Percentiles rank a stretch among this genome's conserved stretches.
Evolutionary conservation across 1,140 invertebrate genomes (phyloP).

Genomic region (Rhyzopertha dominica): DNA sequence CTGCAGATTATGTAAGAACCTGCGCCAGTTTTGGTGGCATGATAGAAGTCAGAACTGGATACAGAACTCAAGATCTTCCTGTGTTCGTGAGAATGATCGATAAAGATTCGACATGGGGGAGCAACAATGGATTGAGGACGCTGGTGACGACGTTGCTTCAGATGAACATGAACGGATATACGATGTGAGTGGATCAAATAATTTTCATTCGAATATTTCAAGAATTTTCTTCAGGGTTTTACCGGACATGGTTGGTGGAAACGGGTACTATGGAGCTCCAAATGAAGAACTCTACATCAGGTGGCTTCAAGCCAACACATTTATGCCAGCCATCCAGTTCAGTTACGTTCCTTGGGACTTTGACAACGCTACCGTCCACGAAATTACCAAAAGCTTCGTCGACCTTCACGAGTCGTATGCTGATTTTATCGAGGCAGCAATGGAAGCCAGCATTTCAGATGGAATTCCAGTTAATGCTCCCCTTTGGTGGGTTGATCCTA

Average conservation of each 20-base stretch:
- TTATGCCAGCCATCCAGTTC: conserved; percentile 84
- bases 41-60: conserved; percentile 66
- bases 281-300: conserved; percentile 80
- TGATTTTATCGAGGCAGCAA: conserved; percentile 56
- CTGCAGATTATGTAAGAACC: conserved; percentile 59
- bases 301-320: conserved; percentile 83
- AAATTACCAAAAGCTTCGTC: conserved; percentile 62
- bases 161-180: conserved; percentile 80
- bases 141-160: conserved; percentile 75
- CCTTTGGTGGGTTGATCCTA: conserved; percentile 86
- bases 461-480: conserved; percentile 79
- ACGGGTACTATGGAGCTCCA: conserved; percentile 63
- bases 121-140: conserved; percentile 71
- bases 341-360: conserved; percentile 84
- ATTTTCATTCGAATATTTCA: conserved; percentile 1
- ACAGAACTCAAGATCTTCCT: conserved; percentile 67
- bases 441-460: conserved; percentile 53
- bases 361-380: conserved; percentile 14
- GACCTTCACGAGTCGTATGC: conserved; percentile 64
- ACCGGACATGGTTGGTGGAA: conserved; percentile 91
- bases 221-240: conserved; percentile 52
- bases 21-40: conserved; percentile 60
- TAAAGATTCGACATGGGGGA: conserved; percentile 74
- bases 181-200: conserved; percentile 47
- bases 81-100: conserved; percentile 87